Evolutionary conservation across 2,113 vertebrate genomes (phyloP).

Genomic region (Mesoclemmys tuberculata): DNA sequence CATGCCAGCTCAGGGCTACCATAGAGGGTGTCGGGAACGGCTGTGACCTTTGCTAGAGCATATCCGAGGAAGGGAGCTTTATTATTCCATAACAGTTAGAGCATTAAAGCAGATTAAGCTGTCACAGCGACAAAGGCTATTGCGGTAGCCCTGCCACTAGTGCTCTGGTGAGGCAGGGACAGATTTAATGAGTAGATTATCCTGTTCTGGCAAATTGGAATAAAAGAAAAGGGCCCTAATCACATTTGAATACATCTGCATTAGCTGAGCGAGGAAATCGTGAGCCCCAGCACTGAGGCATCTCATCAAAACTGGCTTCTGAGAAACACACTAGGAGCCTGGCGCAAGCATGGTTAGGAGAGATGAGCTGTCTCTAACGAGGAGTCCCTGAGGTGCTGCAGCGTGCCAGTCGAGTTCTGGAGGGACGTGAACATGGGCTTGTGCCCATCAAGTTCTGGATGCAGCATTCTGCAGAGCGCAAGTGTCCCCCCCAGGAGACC

Average conservation of each 20-base stretch:
- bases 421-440: neutral
- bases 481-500: neutral
- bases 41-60: slow-evolving; percentile 43
- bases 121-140: slow-evolving; percentile 60
- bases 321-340: neutral
- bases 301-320: neutral
- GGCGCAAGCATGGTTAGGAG: neutral
- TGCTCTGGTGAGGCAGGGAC: slow-evolving; percentile 8
- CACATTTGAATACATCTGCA: neutral
- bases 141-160: slow-evolving; percentile 32
- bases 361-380: neutral
- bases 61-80: neutral
- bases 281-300: accelerated
- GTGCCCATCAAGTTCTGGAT: neutral
- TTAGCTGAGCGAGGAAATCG: neutral
- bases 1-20: slow-evolving; percentile 15
- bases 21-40: slow-evolving; percentile 5
- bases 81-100: slow-evolving; percentile 24
- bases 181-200: slow-evolving; percentile 54
- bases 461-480: no score
- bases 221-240: neutral
- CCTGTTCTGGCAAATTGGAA: slow-evolving; percentile 18
- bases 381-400: neutral
- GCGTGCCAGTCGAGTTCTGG: accelerated
- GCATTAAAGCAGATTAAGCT: slow-evolving; percentile 27